A percentile compares a stretch with the other conserved stretches of the same genome.
These are phyloP conservation scores for Nymphalis polychloros DNA, from an alignment of 2,888 invertebrate species.

Conservation along the genomic window DNA sequence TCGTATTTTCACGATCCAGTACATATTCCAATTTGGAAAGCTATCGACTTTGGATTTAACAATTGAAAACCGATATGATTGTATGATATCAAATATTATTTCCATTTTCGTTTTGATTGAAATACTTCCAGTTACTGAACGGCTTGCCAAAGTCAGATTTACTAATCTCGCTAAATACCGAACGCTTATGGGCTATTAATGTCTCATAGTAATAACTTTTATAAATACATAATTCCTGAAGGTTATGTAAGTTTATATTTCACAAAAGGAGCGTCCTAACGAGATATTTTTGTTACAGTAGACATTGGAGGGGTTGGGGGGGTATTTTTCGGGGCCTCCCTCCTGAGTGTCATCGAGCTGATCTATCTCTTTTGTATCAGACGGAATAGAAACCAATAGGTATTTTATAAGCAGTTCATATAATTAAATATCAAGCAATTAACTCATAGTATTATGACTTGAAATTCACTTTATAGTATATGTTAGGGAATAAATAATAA, in stretches of 20 bases:
- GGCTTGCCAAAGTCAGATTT: too few species aligned
- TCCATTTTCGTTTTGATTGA: not conserved
- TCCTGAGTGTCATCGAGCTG: slow-evolving; percentile 81
- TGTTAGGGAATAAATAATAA: too few species aligned
- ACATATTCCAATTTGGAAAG: slow-evolving; percentile 18
- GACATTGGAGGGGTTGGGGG: slow-evolving; percentile 83
- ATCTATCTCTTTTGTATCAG: slow-evolving; percentile 80
- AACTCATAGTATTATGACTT: not conserved
- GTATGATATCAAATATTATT: slow-evolving; percentile 4
- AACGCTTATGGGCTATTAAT: too few species aligned
- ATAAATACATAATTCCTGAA: not conserved
- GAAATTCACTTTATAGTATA: too few species aligned
- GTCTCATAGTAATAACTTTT: too few species aligned
- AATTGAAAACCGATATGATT: slow-evolving; percentile 17
- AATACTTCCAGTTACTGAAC: too few species aligned
- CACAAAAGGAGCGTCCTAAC: not conserved
- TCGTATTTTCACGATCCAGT: not conserved
- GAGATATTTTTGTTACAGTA: slow-evolving; percentile 64
- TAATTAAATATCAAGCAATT: too few species aligned
- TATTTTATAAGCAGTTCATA: not conserved
- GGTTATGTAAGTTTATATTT: not conserved
- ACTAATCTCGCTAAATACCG: too few species aligned
- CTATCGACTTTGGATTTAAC: slow-evolving; percentile 16
- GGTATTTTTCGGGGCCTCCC: slow-evolving; percentile 83
- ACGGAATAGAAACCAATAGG: slow-evolving; percentile 13